Base-by-base conservation (phyloP, 2,888 invertebrate genomes). In the Sinodicranocentrus sp. region DNA sequence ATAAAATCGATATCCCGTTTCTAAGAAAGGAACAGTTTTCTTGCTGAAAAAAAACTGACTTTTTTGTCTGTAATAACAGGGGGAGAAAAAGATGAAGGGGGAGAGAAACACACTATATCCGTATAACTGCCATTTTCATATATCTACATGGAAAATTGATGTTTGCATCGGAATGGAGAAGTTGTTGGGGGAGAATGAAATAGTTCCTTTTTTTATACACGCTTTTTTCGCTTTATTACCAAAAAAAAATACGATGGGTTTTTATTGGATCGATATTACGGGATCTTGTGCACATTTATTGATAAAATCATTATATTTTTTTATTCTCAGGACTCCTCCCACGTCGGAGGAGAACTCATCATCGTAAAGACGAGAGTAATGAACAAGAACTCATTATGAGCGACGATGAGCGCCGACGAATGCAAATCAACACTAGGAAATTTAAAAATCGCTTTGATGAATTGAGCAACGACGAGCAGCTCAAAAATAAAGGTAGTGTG, bases 1-100 rank as follows among this genome's bases (percentile, higher is more conserved):
- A 73, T 73, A 73, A 73, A 73, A 73, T 73, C 73, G 73, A 73
- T 73, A 73, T 73, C 44, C 17, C 33, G 33, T 33, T 33, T 33
- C 33, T 33, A 6, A n/a, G n/a, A n/a, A n/a, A n/a, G 33, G 33
- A 33, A 33, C 10, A 33, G 5, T 33, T 33, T 33, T 33, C 33
- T 33, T 33, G 48, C 48, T 6, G 48, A 48, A n/a, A 48, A 48
- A 48, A 48, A 48, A 48, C 15, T 48, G 48, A 48, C 48, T 48
- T 48, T 48, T 48, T n/a, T 48, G 10, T 26, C 25, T 17, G 39
- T 61, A n/a, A n/a, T n/a, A 28, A 10, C 26, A 28, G 28, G 61
- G 23, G 61, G n/a, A 33, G n/a, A 61, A 67, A 67, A 67, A 43
- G 52, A 68, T 48, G 68, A 68, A 48, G 26, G 52, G 68, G 68